These are phyloP conservation scores for Cryptotis parvus DNA, from an alignment of 2,113 vertebrate species.

Conservation along the genomic window DNA sequence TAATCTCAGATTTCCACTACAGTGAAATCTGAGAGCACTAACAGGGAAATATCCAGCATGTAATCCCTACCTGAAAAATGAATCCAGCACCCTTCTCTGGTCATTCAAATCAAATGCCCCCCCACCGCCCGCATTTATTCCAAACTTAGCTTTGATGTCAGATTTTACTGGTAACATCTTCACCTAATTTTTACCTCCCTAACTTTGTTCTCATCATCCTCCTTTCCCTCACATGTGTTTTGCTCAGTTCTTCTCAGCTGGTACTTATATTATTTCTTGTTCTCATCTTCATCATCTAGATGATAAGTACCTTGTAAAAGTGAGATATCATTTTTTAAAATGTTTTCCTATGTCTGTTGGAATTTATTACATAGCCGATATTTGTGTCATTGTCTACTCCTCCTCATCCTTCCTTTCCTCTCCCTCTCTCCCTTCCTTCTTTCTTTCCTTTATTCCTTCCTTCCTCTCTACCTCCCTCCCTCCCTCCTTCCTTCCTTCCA, in stretches of 20 bases:
- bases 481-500: background rate
- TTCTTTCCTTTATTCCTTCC: too few relatives aligned
- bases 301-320: background rate
- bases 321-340: background rate
- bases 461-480: too few relatives aligned
- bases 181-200: background rate
- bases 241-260: background rate
- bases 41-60: fast-evolving
- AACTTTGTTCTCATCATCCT: background rate
- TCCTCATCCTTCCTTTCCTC: too few relatives aligned
- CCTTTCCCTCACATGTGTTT: background rate
- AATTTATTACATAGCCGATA: background rate
- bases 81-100: background rate
- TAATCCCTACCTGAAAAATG: background rate
- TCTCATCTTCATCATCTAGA: background rate
- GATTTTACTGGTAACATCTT: background rate
- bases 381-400: background rate
- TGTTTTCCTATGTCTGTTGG: background rate
- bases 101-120: background rate
- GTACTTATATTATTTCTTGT: background rate
- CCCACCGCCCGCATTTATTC: background rate
- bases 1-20: background rate
- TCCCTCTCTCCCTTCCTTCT: too few relatives aligned
- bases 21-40: background rate
- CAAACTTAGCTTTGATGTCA: background rate